phyloP scores from a whole-genome alignment of 2,113 vertebrate species.

The Oncorhynchus masou region DNA sequence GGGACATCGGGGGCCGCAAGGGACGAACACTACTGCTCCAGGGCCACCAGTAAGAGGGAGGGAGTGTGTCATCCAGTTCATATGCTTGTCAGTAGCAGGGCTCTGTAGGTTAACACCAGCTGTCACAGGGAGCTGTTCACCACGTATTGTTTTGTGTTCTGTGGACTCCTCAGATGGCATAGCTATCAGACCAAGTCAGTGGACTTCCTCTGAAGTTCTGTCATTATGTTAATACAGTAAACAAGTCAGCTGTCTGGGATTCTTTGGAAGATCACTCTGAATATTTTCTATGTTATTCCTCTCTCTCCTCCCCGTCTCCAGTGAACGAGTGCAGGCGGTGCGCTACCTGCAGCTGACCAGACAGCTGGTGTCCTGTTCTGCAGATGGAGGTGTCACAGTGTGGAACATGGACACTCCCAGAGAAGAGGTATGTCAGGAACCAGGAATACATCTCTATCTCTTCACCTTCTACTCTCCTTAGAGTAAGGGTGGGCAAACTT shows the following conservation, averaged over 20 bases:
- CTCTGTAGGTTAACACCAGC: constrained; percentile 22
- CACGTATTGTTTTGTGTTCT: not conserved
- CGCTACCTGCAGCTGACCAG: constrained; percentile 87
- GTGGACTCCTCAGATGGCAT: not conserved
- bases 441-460: too few species aligned
- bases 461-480: too few species aligned
- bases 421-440: constrained; percentile 80
- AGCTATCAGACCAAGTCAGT: constrained; percentile 11
- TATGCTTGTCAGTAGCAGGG: constrained; percentile 19
- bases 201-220: not conserved
- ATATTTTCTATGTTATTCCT: not conserved
- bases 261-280: not conserved
- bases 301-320: constrained; percentile 45
- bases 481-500: too few species aligned
- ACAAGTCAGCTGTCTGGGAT: not conserved
- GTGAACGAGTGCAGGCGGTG: constrained; percentile 91
- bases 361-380: constrained; percentile 91
- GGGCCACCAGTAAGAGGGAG: constrained; percentile 88
- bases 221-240: not conserved
- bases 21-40: constrained; percentile 89
- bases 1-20: constrained; percentile 95
- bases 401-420: constrained; percentile 97
- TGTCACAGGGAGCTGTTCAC: constrained; percentile 14
- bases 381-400: constrained; percentile 90
- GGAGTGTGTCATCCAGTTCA: constrained; percentile 7